Conservation (phyloP, 2,797 vertebrate species). For the Paedocypris micromegethes region DNA sequence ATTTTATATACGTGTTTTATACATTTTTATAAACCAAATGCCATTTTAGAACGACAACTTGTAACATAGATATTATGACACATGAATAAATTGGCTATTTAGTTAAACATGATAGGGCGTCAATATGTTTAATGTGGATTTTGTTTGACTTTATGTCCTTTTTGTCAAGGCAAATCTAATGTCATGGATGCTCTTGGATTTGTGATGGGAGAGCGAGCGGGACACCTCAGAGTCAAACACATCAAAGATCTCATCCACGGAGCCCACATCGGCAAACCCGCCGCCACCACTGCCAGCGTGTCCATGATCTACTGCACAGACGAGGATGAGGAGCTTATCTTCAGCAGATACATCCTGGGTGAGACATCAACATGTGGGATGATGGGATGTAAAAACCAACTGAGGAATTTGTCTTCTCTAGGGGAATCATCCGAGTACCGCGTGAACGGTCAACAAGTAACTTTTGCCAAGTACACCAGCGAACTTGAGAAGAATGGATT, state of each 20-base stretch:
- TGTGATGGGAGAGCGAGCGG: conserved; percentile 77
- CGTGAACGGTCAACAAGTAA: conserved; percentile 67
- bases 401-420: conserved; percentile 49
- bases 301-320: conserved; percentile 73
- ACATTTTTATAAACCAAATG: too few relatives aligned
- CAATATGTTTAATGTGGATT: too few relatives aligned
- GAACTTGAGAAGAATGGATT: conserved; percentile 82
- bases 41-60: too few relatives aligned
- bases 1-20: too few relatives aligned
- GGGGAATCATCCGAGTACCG: conserved; percentile 76
- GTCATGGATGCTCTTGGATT: conserved; percentile 96
- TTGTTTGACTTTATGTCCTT: not conserved
- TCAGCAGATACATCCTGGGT: conserved; percentile 79
- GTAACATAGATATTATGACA: too few relatives aligned
- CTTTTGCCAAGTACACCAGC: conserved; percentile 64
- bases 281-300: conserved; percentile 73
- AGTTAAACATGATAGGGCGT: too few relatives aligned
- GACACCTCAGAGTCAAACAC: conserved; percentile 78
- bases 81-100: too few relatives aligned
- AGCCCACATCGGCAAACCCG: conserved; percentile 78
- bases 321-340: conserved; percentile 70
- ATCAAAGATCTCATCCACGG: conserved; percentile 84
- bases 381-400: not conserved
- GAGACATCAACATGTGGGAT: conserved; percentile 1
- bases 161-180: conserved; percentile 82